Evolutionary conservation across 2,888 invertebrate genomes (phyloP), one percentile per base, ranked within the genome.

Genomic region (Agrotis exclamationis): DNA sequence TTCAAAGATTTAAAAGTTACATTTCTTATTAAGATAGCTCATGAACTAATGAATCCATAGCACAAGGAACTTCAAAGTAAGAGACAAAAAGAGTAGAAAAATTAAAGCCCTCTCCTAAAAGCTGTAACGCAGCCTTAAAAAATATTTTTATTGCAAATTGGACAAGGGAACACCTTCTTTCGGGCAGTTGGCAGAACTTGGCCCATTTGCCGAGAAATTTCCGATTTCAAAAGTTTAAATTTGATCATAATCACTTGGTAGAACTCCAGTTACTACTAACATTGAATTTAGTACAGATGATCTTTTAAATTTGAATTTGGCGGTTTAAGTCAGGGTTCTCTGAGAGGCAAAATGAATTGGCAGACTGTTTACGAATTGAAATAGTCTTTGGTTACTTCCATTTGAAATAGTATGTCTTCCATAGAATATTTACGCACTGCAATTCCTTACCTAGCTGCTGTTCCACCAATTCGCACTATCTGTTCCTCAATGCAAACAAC

Each of bases 231-330:
- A 84, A 85, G 82, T 85, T 85, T 84, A 80, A 84, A 85, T 85
- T 85, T 80, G 80, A 82, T 84, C 82, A 82, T 85, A 82, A 85
- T 85, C 84, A 85, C 79, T 85, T 73, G 70, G 70, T 67, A 54
- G 57, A 63, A 74, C 51, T 74, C 59, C 33, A 53, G 71, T 47
- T 76, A 72, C 71, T 72, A 56, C 53, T 69, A 70, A 82, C 82
- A 84, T 82, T 82, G 73, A 84, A 79, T 84, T 79, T 67, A 66
- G 66, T 50, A 9, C 51, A 60, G 56, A 77, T 77, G 71, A 70
- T 74, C 60, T 67, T 63, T 72, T 59, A 66, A 62, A 65, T 63
- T 60, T 48, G n/a, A 48, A 72, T 51, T 79, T 51, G 2, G 44
- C 33, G 47, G 57, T 44, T 14, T n/a, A 11, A 11, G 22, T 18